These are phyloP conservation scores for Limenitis camilla DNA, from an alignment of 2,888 invertebrate species.

Conservation along the genomic window DNA sequence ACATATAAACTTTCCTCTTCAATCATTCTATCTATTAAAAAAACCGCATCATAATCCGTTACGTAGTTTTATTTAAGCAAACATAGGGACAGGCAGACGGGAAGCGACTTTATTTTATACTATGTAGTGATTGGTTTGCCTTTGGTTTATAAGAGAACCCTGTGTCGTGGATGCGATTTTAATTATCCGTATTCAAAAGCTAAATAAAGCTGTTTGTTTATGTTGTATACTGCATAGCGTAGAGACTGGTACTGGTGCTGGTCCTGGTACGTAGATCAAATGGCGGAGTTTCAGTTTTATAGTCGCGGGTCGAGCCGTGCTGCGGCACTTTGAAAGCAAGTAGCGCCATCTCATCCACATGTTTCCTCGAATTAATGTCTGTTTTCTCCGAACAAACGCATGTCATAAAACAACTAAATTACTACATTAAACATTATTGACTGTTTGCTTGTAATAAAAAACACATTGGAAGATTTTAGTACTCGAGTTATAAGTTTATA, in stretches of 20 bases:
- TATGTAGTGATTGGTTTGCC: too few species aligned
- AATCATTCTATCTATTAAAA: too few species aligned
- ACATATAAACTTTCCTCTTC: too few species aligned
- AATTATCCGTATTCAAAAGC: too few species aligned
- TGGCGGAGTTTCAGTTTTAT: slow-evolving; percentile 60
- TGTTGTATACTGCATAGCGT: slow-evolving; percentile 44
- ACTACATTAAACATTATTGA: slow-evolving; percentile 62
- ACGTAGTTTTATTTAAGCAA: too few species aligned
- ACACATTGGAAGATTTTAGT: slow-evolving; percentile 16
- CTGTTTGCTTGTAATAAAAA: slow-evolving; percentile 58
- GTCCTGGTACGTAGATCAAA: slow-evolving; percentile 58
- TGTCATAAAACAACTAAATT: slow-evolving; percentile 64
- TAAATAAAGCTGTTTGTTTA: slow-evolving; percentile 66
- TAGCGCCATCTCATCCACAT: slow-evolving; percentile 68
- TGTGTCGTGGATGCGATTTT: too few species aligned
- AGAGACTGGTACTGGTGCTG: slow-evolving; percentile 34
- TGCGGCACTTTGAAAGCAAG: slow-evolving; percentile 68
- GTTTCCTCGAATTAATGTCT: slow-evolving; percentile 72
- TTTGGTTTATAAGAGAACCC: too few species aligned
- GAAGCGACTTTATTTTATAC: too few species aligned
- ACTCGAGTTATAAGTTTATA: not conserved
- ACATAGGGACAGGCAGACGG: too few species aligned
- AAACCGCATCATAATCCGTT: too few species aligned
- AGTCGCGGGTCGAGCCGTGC: slow-evolving; percentile 29
- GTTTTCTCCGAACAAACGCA: slow-evolving; percentile 69